Evolutionary conservation across 2,797 vertebrate species (phyloP).

Genomic region (Enteromius argenteus): DNA sequence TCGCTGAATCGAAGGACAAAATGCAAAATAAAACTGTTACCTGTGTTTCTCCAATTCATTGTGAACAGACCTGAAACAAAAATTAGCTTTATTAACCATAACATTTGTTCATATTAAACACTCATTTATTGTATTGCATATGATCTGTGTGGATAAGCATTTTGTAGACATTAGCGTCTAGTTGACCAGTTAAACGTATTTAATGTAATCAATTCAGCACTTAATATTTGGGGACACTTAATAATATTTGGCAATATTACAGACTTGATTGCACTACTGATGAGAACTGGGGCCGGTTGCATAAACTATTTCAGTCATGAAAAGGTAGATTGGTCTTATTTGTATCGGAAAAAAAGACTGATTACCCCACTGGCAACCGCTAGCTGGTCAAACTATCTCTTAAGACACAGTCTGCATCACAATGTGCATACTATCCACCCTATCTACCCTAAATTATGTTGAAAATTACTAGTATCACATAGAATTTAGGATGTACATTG

Average conservation of each 20-base stretch:
- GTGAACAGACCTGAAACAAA: constrained; percentile 86
- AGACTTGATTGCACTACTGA: not conserved
- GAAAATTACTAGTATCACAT: too few relatives aligned
- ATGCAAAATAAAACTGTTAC: constrained; percentile 69
- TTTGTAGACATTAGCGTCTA: not conserved
- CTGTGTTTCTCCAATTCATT: constrained; percentile 97
- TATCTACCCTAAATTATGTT: too few relatives aligned
- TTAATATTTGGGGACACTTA: not conserved
- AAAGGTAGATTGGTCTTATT: not conserved
- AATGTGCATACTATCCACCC: too few relatives aligned
- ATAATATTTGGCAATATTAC: not conserved
- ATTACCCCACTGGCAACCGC: not conserved
- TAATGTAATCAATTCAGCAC: not conserved
- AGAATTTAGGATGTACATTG: too few relatives aligned
- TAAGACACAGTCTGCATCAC: too few relatives aligned
- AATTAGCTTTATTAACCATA: not conserved
- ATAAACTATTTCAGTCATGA: not conserved
- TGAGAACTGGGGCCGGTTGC: not conserved
- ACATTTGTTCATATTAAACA: not conserved
- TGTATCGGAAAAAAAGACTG: not conserved
- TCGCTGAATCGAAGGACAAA: not conserved
- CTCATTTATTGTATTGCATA: not conserved
- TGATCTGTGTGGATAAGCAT: not conserved
- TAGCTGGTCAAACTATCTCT: not conserved
- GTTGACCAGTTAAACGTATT: not conserved